phyloP scores from a whole-genome alignment of 2,888 invertebrate species.

The Phyto melanocephala region DNA sequence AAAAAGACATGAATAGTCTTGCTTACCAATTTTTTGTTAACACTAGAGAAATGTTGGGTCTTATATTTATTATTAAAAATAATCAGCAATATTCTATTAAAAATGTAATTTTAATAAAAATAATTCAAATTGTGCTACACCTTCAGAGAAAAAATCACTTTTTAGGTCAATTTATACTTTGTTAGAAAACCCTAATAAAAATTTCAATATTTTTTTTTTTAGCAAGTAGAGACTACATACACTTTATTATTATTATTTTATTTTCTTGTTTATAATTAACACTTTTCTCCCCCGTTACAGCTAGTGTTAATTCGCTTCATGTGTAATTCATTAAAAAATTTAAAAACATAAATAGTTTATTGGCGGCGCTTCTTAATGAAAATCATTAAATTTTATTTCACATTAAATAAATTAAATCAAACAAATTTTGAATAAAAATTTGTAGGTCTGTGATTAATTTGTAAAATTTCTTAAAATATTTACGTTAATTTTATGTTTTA shows the following conservation, averaged over 20 bases:
- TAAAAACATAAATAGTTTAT: background rate
- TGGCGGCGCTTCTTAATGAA: conserved; percentile 24
- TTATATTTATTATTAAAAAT: too few relatives aligned
- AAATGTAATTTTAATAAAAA: too few relatives aligned
- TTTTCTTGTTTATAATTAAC: background rate
- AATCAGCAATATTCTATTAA: too few relatives aligned
- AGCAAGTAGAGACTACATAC: too few relatives aligned
- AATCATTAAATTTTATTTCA: conserved; percentile 7
- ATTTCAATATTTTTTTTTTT: too few relatives aligned
- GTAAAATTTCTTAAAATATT: conserved; percentile 9
- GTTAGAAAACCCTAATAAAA: too few relatives aligned
- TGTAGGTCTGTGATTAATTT: conserved; percentile 3
- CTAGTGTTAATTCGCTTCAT: conserved; percentile 27
- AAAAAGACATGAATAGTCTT: background rate
- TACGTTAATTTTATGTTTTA: background rate
- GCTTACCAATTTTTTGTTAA: background rate
- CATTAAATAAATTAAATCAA: conserved; percentile 22
- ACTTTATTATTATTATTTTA: background rate
- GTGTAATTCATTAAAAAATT: background rate
- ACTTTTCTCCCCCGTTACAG: background rate
- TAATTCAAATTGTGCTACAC: too few relatives aligned
- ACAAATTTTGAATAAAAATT: background rate
- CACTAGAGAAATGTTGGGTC: background rate
- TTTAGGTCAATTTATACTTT: too few relatives aligned
- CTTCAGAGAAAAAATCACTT: too few relatives aligned